These are phyloP conservation scores for Norana najaformis DNA, from an alignment of 2,888 invertebrate genomes.

Conservation along the genomic window DNA sequence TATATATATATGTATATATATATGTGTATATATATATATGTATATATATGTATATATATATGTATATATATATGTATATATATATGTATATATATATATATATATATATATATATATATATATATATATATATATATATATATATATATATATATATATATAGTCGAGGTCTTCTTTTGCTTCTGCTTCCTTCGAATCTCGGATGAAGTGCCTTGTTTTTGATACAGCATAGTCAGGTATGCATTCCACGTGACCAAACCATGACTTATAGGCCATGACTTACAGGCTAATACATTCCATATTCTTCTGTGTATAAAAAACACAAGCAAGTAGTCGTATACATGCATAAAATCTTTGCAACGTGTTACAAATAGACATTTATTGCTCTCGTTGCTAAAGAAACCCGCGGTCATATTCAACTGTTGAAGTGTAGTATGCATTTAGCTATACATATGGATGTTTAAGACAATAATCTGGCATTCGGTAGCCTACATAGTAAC, in stretches of 20 bases:
- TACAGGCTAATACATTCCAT: background rate
- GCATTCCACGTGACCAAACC: background rate
- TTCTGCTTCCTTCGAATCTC: background rate
- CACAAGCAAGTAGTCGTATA: background rate
- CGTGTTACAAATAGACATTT: background rate
- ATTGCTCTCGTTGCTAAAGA: background rate
- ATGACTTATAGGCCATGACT: too few relatives aligned
- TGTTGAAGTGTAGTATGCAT: background rate
- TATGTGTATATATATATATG: too few relatives aligned
- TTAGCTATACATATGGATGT: background rate
- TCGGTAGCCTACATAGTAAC: background rate
- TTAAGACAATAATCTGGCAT: background rate
- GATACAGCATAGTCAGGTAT: background rate
- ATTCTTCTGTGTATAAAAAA: background rate
- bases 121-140: too few relatives aligned
- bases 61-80: too few relatives aligned
- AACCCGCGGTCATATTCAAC: background rate
- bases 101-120: too few relatives aligned
- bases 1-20: too few relatives aligned
- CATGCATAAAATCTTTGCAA: background rate
- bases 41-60: too few relatives aligned
- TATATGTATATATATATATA: too few relatives aligned
- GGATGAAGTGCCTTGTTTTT: background rate
- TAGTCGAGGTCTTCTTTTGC: background rate
- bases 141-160: too few relatives aligned